Conservation (phyloP, 1,140 invertebrate species). For the Dryas iulia region DNA sequence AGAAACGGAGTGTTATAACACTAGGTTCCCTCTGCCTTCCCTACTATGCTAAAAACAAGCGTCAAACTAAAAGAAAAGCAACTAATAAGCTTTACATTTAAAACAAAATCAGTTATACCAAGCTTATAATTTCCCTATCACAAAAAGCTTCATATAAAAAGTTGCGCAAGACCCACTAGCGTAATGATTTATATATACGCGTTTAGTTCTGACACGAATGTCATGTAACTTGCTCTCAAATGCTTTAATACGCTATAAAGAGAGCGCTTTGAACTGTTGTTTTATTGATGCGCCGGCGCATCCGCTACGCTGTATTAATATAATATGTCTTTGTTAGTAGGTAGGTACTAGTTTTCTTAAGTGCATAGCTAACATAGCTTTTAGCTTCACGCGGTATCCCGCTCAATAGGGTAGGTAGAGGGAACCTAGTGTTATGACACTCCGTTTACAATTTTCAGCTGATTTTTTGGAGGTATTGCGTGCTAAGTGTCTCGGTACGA, state of each 20-base stretch:
- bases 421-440: no score
- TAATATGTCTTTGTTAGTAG: slow-evolving; percentile 1
- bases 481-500: no score
- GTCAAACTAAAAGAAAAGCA: no score
- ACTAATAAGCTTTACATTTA: neutral
- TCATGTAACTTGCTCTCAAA: slow-evolving; percentile 8
- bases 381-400: no score
- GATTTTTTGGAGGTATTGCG: no score
- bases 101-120: neutral
- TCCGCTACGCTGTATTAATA: slow-evolving; percentile 16
- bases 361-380: neutral
- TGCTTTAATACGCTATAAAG: slow-evolving; percentile 15
- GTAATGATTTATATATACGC: neutral
- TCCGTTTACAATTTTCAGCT: no score
- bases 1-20: no score
- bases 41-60: no score
- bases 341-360: neutral
- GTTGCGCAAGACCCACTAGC: neutral
- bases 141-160: neutral
- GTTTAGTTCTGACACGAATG: neutral
- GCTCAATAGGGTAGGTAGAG: no score
- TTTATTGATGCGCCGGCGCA: slow-evolving; percentile 30
- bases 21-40: no score
- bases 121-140: neutral
- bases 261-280: slow-evolving; percentile 38